Percentiles rank a stretch among this genome's conserved stretches.
phyloP scores from a whole-genome alignment of 64 coral and sea anemone species.

The Montipora efflorescens region DNA sequence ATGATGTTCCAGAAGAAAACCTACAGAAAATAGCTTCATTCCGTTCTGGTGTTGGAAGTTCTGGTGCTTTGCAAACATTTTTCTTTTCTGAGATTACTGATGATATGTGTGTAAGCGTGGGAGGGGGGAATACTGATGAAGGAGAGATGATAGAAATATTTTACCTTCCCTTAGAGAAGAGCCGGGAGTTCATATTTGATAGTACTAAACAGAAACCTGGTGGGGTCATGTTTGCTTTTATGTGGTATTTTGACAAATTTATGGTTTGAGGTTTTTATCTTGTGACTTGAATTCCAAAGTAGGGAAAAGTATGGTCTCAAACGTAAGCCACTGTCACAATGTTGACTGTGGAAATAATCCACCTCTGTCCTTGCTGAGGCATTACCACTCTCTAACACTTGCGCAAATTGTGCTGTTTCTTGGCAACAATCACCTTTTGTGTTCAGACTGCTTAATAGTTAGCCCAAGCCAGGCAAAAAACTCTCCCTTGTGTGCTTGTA shows the following conservation, averaged over 20 bases:
- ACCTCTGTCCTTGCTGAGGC: too few species aligned
- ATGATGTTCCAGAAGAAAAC: slow-evolving; percentile 88
- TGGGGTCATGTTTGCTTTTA: slow-evolving; percentile 93
- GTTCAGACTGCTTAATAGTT: too few species aligned
- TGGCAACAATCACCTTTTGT: too few species aligned
- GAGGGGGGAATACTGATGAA: slow-evolving; percentile 87
- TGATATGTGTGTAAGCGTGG: slow-evolving; percentile 68
- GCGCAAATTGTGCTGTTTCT: too few species aligned
- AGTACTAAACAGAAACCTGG: slow-evolving; percentile 71
- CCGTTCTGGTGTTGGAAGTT: slow-evolving; percentile 78
- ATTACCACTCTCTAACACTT: too few species aligned
- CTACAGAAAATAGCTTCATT: slow-evolving; percentile 76
- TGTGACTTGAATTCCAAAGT: background rate
- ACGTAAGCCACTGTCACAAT: too few species aligned
- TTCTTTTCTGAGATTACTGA: slow-evolving; percentile 97
- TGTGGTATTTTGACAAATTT: slow-evolving; percentile 95
- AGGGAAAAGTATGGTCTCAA: too few species aligned
- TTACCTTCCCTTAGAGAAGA: slow-evolving; percentile 87
- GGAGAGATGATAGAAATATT: slow-evolving; percentile 96
- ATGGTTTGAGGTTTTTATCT: slow-evolving; percentile 22
- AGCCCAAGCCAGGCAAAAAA: too few species aligned
- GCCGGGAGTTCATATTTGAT: slow-evolving; percentile 88
- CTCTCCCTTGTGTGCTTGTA: too few species aligned
- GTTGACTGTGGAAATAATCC: too few species aligned
- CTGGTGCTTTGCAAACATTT: slow-evolving; percentile 66